Evolutionary conservation across 1,140 invertebrate genomes (phyloP), one percentile per base, ranked within the genome.

Genomic region (Dysdera silvatica): DNA sequence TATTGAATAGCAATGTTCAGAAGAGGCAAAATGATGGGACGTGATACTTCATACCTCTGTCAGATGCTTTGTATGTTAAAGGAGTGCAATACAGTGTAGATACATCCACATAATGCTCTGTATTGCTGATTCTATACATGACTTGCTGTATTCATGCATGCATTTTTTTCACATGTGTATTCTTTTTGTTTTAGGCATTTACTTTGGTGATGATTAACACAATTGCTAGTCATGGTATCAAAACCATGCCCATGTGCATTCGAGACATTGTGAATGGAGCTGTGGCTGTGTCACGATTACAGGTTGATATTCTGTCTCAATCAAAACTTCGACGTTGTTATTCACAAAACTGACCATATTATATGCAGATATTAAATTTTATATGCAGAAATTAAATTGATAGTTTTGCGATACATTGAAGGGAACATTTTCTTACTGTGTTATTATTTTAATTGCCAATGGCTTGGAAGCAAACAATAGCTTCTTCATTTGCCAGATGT

Each of bases 201-300:
- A 74, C 74, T 6, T 67, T 74, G 6, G 71, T 78, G n/a, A 76
- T 76, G 40, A 69, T 79, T 20, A 78, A 76, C 67, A 74, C 71
- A 59, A 74, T 78, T 20, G 74, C 77, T 64, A 45, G 74, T n/a
- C 77, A 78, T 67, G 76, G 74, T 18, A 71, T 77, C 43, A 61
- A 73, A 28, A 76, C 77, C 63, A 68, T 77, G 32, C 75, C 75
- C 26, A 72, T 76, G 51, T 74, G 73, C 47, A 59, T 71, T 5
- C 66, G 70, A 43, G 71, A 76, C 61, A 51, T 78, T 55, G 71
- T 72, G 6, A 77, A 77, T 67, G 75, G 76, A 18, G 32, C 47
- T 8, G 72, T 78, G 6, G 74, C 79, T 8, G 48, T 79, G 14
- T 66, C 70, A 31, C 73, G 80, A 68, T 75, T 75, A 57, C 71